These are phyloP conservation scores for Chaenogobius annularis DNA, from an alignment of 2,113 vertebrate genomes.

Conservation along the genomic window DNA sequence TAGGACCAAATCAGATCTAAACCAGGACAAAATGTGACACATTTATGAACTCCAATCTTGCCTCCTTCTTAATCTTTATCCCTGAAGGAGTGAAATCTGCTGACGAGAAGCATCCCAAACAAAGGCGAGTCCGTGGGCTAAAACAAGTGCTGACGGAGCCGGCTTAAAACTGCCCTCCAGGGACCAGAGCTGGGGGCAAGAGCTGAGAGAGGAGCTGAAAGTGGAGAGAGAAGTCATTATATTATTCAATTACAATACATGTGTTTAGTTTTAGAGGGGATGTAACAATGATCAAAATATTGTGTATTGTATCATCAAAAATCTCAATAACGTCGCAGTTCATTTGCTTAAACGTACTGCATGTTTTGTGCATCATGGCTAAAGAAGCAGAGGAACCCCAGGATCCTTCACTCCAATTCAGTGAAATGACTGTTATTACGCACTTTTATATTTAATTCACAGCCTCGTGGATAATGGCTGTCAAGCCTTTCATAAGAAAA, in stretches of 20 bases:
- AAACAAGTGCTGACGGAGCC: slow-evolving; percentile 57
- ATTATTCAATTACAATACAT: not conserved
- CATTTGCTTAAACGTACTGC: no score
- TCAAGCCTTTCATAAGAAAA: no score
- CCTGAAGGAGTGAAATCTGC: slow-evolving; percentile 52
- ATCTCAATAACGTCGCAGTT: no score
- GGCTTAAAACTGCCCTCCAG: slow-evolving; percentile 28
- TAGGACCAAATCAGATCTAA: no score
- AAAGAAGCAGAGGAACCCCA: no score
- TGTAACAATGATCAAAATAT: no score
- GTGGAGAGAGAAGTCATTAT: not conserved
- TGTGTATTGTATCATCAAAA: no score
- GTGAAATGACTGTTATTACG: no score
- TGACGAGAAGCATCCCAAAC: slow-evolving; percentile 40
- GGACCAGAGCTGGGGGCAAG: slow-evolving; percentile 31
- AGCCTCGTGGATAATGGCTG: not conserved
- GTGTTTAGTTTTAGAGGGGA: not conserved
- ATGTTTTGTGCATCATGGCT: no score
- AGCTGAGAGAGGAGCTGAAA: slow-evolving; percentile 1
- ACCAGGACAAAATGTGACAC: not conserved
- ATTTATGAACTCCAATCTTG: not conserved
- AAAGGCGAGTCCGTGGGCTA: slow-evolving; percentile 19
- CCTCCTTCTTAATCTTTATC: slow-evolving; percentile 36
- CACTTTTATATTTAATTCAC: no score
- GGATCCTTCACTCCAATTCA: no score